Evolutionary conservation across 2,113 vertebrate species (phyloP), one percentile per base, ranked within the genome.

Genomic region (Indicator indicator): DNA sequence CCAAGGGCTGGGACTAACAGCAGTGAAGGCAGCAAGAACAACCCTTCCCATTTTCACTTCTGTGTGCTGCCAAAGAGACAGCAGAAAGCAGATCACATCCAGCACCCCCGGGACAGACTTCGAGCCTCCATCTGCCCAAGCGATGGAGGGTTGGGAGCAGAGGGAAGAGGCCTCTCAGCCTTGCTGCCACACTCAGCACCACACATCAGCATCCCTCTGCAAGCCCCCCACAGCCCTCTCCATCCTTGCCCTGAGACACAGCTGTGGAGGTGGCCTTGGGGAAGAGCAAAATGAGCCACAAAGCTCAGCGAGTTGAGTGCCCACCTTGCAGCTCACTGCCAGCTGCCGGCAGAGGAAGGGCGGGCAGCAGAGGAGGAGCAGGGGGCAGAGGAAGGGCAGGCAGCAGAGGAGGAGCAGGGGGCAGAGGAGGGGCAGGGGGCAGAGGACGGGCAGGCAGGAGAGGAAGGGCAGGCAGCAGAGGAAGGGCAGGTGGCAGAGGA

Each of bases 301-400:
- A 36, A 38, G 1, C 9, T 5, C 81, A 27, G 58, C 3, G 4
- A 3, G 72, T 7, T 0, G 16, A 19, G 6, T 3, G 46, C 55
- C 30, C 2, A 4, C 20, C 69, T 71, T 3, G 4, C 30, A 13
- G 40, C 28, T n/a, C 58, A 52, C 82, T 69, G 44, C 67, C 59
- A 48, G 38, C 5, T 30, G 59, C 36, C 64, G 44, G 60, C 42
- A 42, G 42, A 54, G 27, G 20, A 46, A 54, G 16, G 7, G 11
- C 67, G 65, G 30, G 20, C 0, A 8, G 52, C 28, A 40, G 36
- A 36, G 36, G 20, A 46, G 58, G 16, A 6, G 11, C 67, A 69
- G 30, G 20, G 36, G 36, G 36, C 36, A 36, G 36, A 36, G 36
- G 36, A 36, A 36, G 36, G 36, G 36, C 36, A 36, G 36, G 36